Base-by-base conservation (phyloP, 2,797 vertebrate genomes). In the Meda fulgida region DNA sequence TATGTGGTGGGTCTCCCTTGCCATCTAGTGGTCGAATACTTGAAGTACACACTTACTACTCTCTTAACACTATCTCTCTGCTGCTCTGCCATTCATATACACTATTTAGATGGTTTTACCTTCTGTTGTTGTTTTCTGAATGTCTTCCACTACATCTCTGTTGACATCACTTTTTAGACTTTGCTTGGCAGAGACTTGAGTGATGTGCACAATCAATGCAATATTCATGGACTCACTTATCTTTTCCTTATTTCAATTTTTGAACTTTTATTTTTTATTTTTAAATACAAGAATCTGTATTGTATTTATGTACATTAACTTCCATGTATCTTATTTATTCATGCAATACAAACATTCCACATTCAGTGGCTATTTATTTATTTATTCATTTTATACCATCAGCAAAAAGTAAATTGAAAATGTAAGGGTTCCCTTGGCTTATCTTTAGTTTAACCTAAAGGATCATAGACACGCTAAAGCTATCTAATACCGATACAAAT, bases 181-280 rank as follows among this genome's bases (percentile, higher is more conserved):
- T 91, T 95, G 94, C 94, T 91, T 93, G 93, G 92, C 92, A 94
- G 94, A 95, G 94, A 94, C 94, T 93, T 95, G 92, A 92, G 92
- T 93, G 96, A 94, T 95, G 97, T 97, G 97, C 97, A 99, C 97
- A 97, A 97, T 96, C 97, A 98, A 97, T 98, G 98, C 98, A 98
- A 97, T 96, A 96, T 95, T 95, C 93, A 94, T 96, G 93, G 94
- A 94, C 94, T 95, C 91, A n/a, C 51, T 34, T 84, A 14, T 51
- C 60, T 76, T 38, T 53, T 75, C 23, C 26, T 21, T 7, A 38
- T 90, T 88, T 89, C 91, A 75, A 34, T 69, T n/a, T n/a, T 67
- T 9, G 6, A 31, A 43, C 1, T 19, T 23, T 40, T 21, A 31
- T 36, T 38, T n/a, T 18, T 9, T 23, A 14, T 84, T 81, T 93